Evolutionary conservation across 1,140 invertebrate genomes (phyloP).

Genomic region (Drosophila truncata): DNA sequence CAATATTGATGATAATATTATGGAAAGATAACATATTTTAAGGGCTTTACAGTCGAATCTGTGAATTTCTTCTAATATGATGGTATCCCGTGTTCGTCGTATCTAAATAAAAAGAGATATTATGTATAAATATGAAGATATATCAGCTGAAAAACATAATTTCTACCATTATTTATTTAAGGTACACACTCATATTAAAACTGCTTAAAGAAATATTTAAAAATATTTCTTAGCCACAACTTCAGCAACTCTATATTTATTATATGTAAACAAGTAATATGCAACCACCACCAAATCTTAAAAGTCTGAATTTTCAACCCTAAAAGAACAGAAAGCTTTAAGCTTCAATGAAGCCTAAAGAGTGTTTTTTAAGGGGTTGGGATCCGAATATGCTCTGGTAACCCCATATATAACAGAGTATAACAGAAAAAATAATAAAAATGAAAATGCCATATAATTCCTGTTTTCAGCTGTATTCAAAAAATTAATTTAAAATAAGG

Average conservation of each 20-base stretch:
- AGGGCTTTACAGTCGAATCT: constrained; percentile 2
- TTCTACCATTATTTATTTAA: constrained; percentile 15
- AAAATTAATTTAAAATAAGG: too few relatives aligned
- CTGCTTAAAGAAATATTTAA: neutral
- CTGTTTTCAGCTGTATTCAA: too few relatives aligned
- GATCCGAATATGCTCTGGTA: neutral
- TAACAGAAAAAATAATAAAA: too few relatives aligned
- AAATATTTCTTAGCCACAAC: neutral
- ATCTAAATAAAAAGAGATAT: neutral
- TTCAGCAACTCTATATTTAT: constrained; percentile 3
- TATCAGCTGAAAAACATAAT: too few relatives aligned
- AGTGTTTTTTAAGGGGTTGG: neutral
- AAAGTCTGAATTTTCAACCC: neutral
- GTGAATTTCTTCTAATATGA: neutral
- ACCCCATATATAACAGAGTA: constrained; percentile 1
- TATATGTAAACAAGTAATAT: constrained; percentile 10
- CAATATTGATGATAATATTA: constrained; percentile 55
- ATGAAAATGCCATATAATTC: too few relatives aligned
- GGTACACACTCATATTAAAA: neutral
- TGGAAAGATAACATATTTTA: constrained; percentile 28
- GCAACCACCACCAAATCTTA: constrained; percentile 14
- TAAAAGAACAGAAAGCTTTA: constrained; percentile 7
- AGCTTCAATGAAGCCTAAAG: constrained; percentile 10
- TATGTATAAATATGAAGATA: neutral
- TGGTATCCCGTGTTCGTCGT: constrained; percentile 4